Evolutionary conservation across 2,888 invertebrate species (phyloP).

Genomic region (Glaucopsyche alexis): DNA sequence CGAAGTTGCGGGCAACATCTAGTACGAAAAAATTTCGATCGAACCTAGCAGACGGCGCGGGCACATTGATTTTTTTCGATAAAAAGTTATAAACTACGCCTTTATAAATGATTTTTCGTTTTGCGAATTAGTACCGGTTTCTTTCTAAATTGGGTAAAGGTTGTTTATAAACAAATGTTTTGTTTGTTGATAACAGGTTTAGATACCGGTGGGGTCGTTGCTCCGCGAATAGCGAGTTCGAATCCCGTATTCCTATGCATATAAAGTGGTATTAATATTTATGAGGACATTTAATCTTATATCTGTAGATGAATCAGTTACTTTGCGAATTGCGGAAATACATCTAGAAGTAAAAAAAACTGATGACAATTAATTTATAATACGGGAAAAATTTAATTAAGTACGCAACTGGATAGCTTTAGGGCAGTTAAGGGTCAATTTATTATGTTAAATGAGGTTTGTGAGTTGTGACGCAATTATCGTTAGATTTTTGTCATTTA

Average conservation of each 20-base stretch:
- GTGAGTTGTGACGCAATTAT: no score
- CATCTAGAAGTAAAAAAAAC: not conserved
- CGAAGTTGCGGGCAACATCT: no score
- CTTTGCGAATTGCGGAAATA: not conserved
- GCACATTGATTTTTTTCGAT: not conserved
- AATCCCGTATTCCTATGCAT: constrained; percentile 6
- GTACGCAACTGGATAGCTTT: no score
- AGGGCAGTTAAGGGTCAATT: no score
- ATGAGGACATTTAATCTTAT: not conserved
- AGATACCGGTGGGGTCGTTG: not conserved
- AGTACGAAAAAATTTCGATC: not conserved
- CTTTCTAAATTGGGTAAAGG: not conserved
- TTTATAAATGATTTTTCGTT: not conserved
- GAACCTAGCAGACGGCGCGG: not conserved
- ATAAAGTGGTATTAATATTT: not conserved
- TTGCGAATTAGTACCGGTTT: constrained; percentile 7
- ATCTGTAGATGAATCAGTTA: not conserved
- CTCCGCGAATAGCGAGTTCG: not conserved
- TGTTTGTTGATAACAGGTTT: constrained; percentile 1
- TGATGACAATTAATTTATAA: not conserved
- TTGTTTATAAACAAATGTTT: constrained; percentile 18
- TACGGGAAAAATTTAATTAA: no score
- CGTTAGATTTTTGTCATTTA: no score
- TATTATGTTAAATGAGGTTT: no score
- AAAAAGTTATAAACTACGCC: no score